These are phyloP conservation scores for Epistrophella euchroma DNA, from an alignment of 2,888 invertebrate genomes.

Conservation along the genomic window DNA sequence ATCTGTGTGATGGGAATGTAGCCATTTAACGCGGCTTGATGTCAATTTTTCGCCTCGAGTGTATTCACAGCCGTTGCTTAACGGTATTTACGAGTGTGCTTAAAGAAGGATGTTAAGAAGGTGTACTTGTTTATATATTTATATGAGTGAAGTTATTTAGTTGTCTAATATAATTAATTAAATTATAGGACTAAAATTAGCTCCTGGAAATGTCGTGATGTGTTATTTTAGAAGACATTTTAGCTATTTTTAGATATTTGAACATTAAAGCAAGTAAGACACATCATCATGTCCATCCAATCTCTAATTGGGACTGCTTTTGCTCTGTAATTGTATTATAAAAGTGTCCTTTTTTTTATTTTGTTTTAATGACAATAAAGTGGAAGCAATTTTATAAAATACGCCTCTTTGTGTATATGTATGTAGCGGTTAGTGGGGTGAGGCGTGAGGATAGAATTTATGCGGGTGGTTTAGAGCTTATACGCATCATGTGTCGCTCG, in stretches of 20 bases:
- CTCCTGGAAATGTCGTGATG: not conserved
- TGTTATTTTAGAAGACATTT: constrained; percentile 1
- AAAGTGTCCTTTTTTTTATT: not conserved
- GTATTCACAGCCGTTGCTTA: not conserved
- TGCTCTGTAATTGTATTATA: not conserved
- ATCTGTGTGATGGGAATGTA: constrained; percentile 6
- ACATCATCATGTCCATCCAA: not conserved
- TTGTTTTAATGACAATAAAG: constrained; percentile 5
- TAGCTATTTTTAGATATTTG: not conserved
- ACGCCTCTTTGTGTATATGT: not conserved
- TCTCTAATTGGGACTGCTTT: not conserved
- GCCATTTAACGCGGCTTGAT: not conserved
- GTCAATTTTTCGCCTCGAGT: constrained; percentile 2
- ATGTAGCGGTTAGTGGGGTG: too few relatives aligned
- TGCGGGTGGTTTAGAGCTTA: not conserved
- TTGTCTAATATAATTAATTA: constrained; percentile 22
- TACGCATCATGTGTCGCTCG: not conserved
- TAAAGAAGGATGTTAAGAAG: constrained; percentile 10
- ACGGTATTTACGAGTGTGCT: not conserved
- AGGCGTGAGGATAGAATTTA: not conserved
- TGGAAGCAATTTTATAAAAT: not conserved
- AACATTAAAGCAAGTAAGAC: not conserved
- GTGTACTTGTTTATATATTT: not conserved
- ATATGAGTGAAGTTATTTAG: not conserved
- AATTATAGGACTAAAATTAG: constrained; percentile 43